Evolutionary conservation across 2,797 vertebrate species (phyloP).

Genomic region (Euphonia xanthogaster): DNA sequence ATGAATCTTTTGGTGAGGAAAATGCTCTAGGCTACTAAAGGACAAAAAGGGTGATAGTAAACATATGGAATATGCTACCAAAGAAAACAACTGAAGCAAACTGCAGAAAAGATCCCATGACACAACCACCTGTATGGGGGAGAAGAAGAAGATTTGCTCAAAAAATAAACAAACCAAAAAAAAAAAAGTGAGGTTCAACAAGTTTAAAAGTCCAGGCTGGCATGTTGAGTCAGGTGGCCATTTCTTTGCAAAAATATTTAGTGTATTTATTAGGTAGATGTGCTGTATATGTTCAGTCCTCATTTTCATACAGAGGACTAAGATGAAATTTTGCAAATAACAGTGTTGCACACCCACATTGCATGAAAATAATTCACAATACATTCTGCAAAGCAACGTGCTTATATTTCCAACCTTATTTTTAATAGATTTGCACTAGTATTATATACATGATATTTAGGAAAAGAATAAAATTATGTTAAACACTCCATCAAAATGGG

Average conservation of each 20-base stretch:
- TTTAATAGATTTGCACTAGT: background rate
- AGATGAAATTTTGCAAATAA: background rate
- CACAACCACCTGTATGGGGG: constrained; percentile 1
- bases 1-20: background rate
- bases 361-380: background rate
- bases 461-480: background rate
- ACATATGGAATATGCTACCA: constrained; percentile 62
- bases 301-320: background rate
- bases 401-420: background rate
- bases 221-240: background rate
- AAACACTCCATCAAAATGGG: background rate
- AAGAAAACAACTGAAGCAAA: constrained; percentile 38
- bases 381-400: background rate
- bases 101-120: constrained; percentile 30
- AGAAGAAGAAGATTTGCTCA: background rate
- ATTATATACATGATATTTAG: background rate
- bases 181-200: background rate
- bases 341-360: background rate
- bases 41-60: background rate
- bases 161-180: background rate
- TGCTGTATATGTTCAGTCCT: background rate
- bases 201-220: background rate
- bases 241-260: background rate
- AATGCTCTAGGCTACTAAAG: background rate
- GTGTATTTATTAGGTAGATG: background rate